These are phyloP conservation scores for Plagiodera versicolora DNA, from an alignment of 2,888 invertebrate species.

Conservation along the genomic window DNA sequence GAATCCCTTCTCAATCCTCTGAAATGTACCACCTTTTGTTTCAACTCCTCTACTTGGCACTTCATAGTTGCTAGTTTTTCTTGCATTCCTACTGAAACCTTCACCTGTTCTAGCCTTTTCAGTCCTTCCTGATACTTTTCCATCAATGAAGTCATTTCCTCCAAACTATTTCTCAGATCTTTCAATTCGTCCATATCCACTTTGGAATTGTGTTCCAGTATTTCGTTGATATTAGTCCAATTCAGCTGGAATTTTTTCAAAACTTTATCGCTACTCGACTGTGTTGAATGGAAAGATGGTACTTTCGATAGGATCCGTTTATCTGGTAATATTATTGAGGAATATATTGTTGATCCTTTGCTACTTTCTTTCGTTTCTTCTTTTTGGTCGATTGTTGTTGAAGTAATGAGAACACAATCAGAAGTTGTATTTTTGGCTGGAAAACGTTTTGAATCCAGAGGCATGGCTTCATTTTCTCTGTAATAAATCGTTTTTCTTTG, in stretches of 20 bases:
- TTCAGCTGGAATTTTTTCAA: constrained; percentile 28
- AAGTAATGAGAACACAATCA: too few relatives aligned
- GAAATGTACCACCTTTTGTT: constrained; percentile 23
- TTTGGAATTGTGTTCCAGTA: constrained; percentile 21
- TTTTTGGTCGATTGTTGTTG: too few relatives aligned
- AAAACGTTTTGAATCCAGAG: neutral
- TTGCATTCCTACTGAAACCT: neutral
- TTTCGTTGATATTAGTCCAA: constrained; percentile 29
- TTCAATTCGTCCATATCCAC: constrained; percentile 27
- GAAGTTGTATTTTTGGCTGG: too few relatives aligned
- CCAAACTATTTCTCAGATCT: constrained; percentile 26
- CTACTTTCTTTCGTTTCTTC: too few relatives aligned
- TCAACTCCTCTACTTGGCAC: constrained; percentile 20
- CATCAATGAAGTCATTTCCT: constrained; percentile 16
- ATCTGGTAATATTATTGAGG: too few relatives aligned
- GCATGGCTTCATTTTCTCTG: neutral
- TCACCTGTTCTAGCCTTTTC: constrained; percentile 10
- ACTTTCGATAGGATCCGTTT: neutral
- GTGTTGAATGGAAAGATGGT: neutral
- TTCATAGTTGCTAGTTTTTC: constrained; percentile 19
- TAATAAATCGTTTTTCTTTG: neutral
- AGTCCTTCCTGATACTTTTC: constrained; percentile 12
- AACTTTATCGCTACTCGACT: constrained; percentile 21
- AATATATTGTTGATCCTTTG: too few relatives aligned
- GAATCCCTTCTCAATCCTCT: constrained; percentile 32